Evolutionary conservation across 2,888 invertebrate species (phyloP).

Genomic region (Lottia gigantea): DNA sequence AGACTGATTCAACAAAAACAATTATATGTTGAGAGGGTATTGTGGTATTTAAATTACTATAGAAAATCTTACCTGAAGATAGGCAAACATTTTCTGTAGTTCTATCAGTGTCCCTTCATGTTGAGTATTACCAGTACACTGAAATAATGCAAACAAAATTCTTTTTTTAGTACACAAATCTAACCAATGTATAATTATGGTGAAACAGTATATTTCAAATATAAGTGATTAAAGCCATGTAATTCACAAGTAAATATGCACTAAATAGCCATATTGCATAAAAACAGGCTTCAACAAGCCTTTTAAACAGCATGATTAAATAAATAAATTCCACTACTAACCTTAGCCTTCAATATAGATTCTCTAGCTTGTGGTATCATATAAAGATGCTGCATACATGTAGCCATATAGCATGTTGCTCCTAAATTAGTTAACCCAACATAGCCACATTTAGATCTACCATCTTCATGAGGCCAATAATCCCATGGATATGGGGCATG

Average conservation of each 20-base stretch:
- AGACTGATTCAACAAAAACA: no score
- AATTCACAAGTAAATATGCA: no score
- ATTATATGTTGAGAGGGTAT: no score
- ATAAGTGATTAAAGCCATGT: no score
- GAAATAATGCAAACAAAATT: constrained; percentile 23
- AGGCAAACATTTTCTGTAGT: constrained; percentile 94
- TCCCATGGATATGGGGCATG: constrained; percentile 94
- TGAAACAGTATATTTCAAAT: no score
- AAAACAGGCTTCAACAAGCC: no score
- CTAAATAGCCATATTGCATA: no score
- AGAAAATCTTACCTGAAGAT: constrained; percentile 76
- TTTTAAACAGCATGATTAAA: no score
- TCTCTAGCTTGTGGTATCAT: constrained; percentile 95
- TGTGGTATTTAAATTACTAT: no score
- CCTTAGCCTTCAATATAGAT: constrained; percentile 82
- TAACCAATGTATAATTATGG: no score
- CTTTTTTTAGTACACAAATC: no score
- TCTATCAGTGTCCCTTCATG: constrained; percentile 87
- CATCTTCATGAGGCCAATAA: constrained; percentile 97
- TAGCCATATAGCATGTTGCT: constrained; percentile 97
- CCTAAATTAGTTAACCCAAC: constrained; percentile 94
- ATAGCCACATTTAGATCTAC: constrained; percentile 92
- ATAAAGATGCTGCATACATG: constrained; percentile 95
- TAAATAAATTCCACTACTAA: constrained; percentile 28
- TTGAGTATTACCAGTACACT: constrained; percentile 76